phyloP scores from a whole-genome alignment of 2,888 invertebrate genomes.

The Phanerotoma sp. region DNA sequence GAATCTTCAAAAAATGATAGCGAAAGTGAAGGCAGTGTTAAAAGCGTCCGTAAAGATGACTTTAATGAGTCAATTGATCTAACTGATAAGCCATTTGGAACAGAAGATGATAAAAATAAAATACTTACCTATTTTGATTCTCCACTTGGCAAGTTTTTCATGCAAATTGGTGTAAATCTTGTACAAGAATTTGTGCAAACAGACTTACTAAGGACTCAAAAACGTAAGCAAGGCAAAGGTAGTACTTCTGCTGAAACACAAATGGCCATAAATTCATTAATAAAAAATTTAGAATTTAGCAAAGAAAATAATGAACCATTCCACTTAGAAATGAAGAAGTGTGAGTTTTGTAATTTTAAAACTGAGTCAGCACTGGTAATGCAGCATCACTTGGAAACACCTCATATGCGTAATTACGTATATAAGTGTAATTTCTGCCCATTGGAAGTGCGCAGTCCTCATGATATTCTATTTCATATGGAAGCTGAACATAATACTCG shows the following conservation, averaged over 20 bases:
- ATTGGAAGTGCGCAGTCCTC: constrained; percentile 79
- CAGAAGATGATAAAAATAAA: constrained; percentile 55
- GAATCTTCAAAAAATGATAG: constrained; percentile 51
- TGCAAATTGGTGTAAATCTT: constrained; percentile 86
- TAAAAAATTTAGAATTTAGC: constrained; percentile 81
- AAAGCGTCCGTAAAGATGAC: constrained; percentile 59
- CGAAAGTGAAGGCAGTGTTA: constrained; percentile 61
- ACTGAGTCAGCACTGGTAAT: constrained; percentile 82
- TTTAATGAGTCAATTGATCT: constrained; percentile 39
- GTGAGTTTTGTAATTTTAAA: constrained; percentile 87
- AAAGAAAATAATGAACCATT: constrained; percentile 84
- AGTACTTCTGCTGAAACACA: constrained; percentile 68
- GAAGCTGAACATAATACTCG: constrained; percentile 84
- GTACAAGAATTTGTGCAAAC: constrained; percentile 92
- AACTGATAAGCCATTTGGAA: constrained; percentile 31
- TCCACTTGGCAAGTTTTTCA: constrained; percentile 86
- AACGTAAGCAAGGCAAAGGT: constrained; percentile 75
- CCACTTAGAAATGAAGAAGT: constrained; percentile 73
- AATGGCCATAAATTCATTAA: constrained; percentile 77
- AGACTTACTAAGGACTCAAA: constrained; percentile 86
- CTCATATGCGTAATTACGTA: constrained; percentile 85
- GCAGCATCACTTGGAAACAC: constrained; percentile 86
- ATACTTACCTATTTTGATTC: constrained; percentile 78
- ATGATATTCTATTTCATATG: constrained; percentile 89
- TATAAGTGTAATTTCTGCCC: constrained; percentile 86